These are phyloP conservation scores for Heteronetta atricapilla DNA, from an alignment of 2,113 vertebrate genomes.

Conservation along the genomic window DNA sequence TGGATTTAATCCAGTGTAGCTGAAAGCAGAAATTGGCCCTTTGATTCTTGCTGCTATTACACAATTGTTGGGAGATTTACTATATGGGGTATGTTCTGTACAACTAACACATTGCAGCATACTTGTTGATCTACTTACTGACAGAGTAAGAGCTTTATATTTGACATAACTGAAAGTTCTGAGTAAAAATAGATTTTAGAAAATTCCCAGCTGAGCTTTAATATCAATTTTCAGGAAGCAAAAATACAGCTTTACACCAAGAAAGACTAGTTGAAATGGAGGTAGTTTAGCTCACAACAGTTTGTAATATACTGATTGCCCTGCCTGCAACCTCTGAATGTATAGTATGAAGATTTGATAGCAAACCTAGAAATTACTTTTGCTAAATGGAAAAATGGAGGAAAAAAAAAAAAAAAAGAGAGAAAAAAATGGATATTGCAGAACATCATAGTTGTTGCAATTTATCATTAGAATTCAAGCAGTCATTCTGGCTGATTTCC, in stretches of 20 bases:
- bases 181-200: conserved; percentile 9
- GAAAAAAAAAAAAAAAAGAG: too few species aligned
- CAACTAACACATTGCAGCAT: not conserved
- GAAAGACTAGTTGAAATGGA: not conserved
- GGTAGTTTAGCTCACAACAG: not conserved
- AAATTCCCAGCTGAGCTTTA: conserved; percentile 38
- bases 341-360: conserved; percentile 5
- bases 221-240: conserved; percentile 38
- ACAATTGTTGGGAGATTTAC: conserved; percentile 35
- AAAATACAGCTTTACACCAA: conserved; percentile 17
- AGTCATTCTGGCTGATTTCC: not conserved
- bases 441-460: not conserved
- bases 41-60: not conserved
- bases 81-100: not conserved
- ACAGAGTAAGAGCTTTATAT: conserved; percentile 34
- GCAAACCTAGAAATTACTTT: conserved; percentile 23
- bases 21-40: conserved; percentile 8
- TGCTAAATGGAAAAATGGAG: not conserved
- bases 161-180: conserved; percentile 32
- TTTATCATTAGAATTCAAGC: not conserved
- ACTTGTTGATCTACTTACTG: conserved; percentile 49
- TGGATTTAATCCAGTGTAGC: not conserved
- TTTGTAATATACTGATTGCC: not conserved
- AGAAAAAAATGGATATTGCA: not conserved
- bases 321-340: not conserved